Percentiles rank a stretch among this genome's conserved stretches.
These are phyloP conservation scores for Halocynthia aurantium DNA, from an alignment of 23 tunicate genomes.

Conservation along the genomic window DNA sequence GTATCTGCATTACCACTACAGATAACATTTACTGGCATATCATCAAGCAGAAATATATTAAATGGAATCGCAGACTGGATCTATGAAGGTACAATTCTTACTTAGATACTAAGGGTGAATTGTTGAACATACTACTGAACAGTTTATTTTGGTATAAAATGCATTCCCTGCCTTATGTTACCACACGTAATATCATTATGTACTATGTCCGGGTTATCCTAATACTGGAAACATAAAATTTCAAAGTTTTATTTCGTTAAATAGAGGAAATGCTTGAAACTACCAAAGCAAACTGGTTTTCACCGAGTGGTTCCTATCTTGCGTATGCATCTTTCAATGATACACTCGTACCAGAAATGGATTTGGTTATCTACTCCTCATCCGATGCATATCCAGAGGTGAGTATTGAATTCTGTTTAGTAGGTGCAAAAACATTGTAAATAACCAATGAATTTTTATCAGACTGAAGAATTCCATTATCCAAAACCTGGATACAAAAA, in stretches of 20 bases:
- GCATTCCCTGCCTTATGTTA: no score
- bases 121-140: no score
- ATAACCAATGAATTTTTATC: background rate
- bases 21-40: background rate
- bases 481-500: conserved; percentile 20
- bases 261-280: conserved; percentile 6
- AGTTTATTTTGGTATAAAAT: no score
- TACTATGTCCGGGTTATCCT: no score
- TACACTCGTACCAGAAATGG: conserved; percentile 9
- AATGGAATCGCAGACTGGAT: conserved; percentile 25
- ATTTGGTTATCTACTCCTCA: background rate
- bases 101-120: no score
- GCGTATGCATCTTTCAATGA: conserved; percentile 21
- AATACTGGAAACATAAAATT: no score
- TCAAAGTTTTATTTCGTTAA: no score
- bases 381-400: conserved; percentile 1
- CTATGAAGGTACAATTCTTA: conserved; percentile 8
- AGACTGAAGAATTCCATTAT: conserved; percentile 12
- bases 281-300: conserved; percentile 16
- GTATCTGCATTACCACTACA: background rate
- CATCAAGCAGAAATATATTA: background rate
- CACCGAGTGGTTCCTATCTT: conserved; percentile 7
- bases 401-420: background rate
- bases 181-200: no score
- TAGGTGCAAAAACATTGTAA: background rate